These are phyloP conservation scores for Zonotrichia leucophrys DNA, from an alignment of 2,113 vertebrate species.

Conservation along the genomic window DNA sequence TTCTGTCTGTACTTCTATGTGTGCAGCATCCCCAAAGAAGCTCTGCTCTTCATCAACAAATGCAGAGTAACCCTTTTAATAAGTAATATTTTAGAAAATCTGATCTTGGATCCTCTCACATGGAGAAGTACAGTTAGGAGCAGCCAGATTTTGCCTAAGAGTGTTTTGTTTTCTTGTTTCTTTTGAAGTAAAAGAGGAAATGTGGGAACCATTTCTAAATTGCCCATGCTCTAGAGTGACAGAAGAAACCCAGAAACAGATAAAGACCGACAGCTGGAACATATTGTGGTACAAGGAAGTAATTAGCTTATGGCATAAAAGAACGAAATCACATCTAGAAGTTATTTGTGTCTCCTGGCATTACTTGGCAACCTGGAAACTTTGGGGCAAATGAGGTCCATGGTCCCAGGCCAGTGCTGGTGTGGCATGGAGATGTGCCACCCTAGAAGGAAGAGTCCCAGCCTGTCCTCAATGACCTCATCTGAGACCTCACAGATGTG, in stretches of 20 bases:
- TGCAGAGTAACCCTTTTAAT: neutral
- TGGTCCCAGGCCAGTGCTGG: neutral
- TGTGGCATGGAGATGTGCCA: neutral
- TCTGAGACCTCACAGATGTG: neutral
- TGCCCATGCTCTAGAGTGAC: constrained; percentile 22
- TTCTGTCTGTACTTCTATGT: neutral
- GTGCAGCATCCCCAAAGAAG: neutral
- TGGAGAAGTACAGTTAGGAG: neutral
- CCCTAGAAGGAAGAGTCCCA: neutral
- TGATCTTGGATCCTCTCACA: neutral
- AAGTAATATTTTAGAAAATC: neutral
- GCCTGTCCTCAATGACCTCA: neutral
- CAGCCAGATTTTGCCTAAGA: neutral
- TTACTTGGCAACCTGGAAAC: neutral
- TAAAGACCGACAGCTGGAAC: constrained; percentile 48
- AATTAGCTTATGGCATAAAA: constrained; percentile 32
- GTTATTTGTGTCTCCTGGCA: neutral
- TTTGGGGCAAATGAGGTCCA: neutral
- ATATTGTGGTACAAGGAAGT: constrained; percentile 33
- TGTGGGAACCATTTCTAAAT: constrained; percentile 63
- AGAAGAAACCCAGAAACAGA: constrained; percentile 53
- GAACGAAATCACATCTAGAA: constrained; percentile 42
- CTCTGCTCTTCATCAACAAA: neutral
- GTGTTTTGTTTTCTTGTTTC: constrained; percentile 22
- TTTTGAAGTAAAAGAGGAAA: constrained; percentile 54